These are phyloP conservation scores for Morpho achilles DNA, from an alignment of 2,888 invertebrate genomes.

Conservation along the genomic window DNA sequence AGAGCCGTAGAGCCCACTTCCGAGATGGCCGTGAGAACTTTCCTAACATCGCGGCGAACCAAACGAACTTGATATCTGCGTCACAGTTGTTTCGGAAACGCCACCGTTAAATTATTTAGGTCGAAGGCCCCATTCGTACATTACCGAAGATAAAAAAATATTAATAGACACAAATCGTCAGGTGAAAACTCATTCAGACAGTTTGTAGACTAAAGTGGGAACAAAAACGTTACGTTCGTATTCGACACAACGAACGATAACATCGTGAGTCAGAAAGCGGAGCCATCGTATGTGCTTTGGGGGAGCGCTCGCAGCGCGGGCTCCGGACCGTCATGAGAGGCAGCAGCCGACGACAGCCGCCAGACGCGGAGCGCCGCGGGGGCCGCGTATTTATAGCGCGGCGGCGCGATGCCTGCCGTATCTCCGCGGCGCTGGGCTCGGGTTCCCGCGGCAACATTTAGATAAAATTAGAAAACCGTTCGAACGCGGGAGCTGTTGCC, in stretches of 20 bases:
- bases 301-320: neutral
- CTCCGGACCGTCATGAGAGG: neutral
- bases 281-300: neutral
- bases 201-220: neutral
- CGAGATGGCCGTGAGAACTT: no score
- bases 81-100: no score
- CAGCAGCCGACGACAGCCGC: slow-evolving; percentile 4
- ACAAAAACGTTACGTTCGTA: neutral
- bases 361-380: slow-evolving; percentile 25
- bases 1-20: no score
- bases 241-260: neutral
- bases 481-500: slow-evolving; percentile 62
- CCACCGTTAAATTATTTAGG: no score
- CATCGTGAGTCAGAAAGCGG: slow-evolving; percentile 7
- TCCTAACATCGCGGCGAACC: no score
- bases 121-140: no score
- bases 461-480: slow-evolving; percentile 68
- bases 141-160: no score
- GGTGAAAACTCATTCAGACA: slow-evolving; percentile 1
- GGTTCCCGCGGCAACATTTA: slow-evolving; percentile 22
- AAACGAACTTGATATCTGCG: no score
- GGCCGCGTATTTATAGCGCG: slow-evolving; percentile 32
- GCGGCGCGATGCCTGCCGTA: slow-evolving; percentile 30
- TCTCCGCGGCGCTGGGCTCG: slow-evolving; percentile 27
- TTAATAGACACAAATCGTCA: neutral